Conservation (phyloP, 2,888 invertebrate genomes). For the Cephus sareptanus region DNA sequence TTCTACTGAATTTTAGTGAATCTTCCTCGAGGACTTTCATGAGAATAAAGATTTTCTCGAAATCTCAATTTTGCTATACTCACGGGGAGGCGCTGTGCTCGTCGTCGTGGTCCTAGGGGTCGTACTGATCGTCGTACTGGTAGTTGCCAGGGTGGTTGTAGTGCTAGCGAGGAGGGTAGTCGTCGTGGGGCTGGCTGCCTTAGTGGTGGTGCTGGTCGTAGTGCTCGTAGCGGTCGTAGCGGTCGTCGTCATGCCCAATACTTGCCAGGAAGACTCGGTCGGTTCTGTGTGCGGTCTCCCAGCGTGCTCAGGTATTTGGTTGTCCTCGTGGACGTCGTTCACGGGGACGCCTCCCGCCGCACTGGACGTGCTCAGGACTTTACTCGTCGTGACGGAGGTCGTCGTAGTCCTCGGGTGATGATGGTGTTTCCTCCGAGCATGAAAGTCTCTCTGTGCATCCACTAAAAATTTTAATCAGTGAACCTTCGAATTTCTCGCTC, state of each 20-base stretch:
- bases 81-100: conserved; percentile 67
- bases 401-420: conserved; percentile 66
- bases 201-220: conserved; percentile 21
- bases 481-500: not conserved
- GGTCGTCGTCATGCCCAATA: conserved; percentile 63
- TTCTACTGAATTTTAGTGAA: not conserved
- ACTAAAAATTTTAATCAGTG: conserved; percentile 69
- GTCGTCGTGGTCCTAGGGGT: conserved; percentile 59
- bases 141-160: conserved; percentile 58
- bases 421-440: conserved; percentile 68
- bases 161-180: conserved; percentile 51
- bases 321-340: conserved; percentile 53
- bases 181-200: conserved; percentile 40
- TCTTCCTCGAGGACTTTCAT: not conserved
- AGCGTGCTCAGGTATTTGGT: conserved; percentile 59
- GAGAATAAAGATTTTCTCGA: not conserved
- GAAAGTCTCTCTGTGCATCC: conserved; percentile 90
- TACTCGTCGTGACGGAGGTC: conserved; percentile 67
- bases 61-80: conserved; percentile 33
- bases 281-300: conserved; percentile 49
- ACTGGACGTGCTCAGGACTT: conserved; percentile 66
- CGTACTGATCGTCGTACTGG: conserved; percentile 60
- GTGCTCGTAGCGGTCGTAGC: conserved; percentile 38
- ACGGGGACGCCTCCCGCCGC: conserved; percentile 52
- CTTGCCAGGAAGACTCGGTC: conserved; percentile 39